Conservation (phyloP, 2,113 vertebrate genomes). For the Corythornis vintsioides region DNA sequence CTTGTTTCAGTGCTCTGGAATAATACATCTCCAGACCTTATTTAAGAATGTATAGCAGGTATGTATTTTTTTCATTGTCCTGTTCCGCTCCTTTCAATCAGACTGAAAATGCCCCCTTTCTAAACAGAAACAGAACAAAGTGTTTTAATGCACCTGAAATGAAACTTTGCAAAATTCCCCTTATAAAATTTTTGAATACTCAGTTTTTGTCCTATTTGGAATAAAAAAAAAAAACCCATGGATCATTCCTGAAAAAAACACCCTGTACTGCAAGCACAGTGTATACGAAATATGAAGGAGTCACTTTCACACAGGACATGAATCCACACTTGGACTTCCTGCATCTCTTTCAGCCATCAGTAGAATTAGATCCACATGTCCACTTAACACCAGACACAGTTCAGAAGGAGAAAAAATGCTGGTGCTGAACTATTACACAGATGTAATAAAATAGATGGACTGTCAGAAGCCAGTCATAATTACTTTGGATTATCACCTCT, state of each 20-base stretch:
- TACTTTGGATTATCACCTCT: constrained; percentile 7
- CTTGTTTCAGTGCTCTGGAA: background rate
- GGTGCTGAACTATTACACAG: background rate
- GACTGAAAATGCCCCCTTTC: background rate
- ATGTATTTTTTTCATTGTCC: background rate
- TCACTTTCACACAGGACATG: background rate
- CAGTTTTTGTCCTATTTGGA: background rate
- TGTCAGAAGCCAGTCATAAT: background rate
- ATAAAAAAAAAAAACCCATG: background rate
- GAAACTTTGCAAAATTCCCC: background rate
- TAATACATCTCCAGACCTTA: background rate
- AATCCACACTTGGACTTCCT: background rate
- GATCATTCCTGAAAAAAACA: background rate
- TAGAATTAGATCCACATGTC: background rate
- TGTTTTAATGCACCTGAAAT: background rate
- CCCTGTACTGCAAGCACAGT: rapidly evolving
- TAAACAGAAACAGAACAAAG: background rate
- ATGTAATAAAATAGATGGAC: constrained; percentile 26
- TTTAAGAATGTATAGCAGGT: background rate
- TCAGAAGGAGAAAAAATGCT: background rate
- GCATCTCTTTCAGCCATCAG: background rate
- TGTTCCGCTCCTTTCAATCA: background rate
- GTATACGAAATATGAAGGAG: background rate
- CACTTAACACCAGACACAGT: background rate
- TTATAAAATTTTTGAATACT: background rate